Evolutionary conservation across 2,797 vertebrate species (phyloP).

Genomic region (Protosalanx chinensis): DNA sequence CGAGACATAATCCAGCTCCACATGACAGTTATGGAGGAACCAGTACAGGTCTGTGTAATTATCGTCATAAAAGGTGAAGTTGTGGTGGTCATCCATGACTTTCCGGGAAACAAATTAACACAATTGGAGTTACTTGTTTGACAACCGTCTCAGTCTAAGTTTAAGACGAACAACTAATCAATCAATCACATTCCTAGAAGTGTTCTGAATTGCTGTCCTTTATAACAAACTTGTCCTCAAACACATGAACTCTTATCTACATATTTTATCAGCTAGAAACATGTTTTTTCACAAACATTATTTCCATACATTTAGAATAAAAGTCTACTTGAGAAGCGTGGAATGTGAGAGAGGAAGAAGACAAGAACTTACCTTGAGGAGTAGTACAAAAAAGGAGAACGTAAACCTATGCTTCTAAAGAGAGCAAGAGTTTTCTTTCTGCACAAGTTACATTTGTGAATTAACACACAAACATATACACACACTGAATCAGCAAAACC

Average conservation of each 20-base stretch:
- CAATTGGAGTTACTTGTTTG: too few relatives aligned
- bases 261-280: not conserved
- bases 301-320: too few relatives aligned
- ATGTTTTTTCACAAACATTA: too few relatives aligned
- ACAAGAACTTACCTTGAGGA: not conserved
- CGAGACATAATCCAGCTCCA: slow-evolving; percentile 59
- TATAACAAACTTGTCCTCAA: not conserved
- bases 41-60: slow-evolving; percentile 19
- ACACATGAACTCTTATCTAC: not conserved
- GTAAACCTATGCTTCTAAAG: not conserved
- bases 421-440: not conserved
- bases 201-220: not conserved
- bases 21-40: slow-evolving; percentile 45
- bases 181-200: too few relatives aligned
- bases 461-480: not conserved
- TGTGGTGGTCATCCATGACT: slow-evolving; percentile 11
- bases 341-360: not conserved
- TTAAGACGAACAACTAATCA: not conserved
- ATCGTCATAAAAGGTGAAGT: not conserved
- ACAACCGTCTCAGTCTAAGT: not conserved
- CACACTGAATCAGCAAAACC: not conserved
- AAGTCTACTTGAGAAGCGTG: not conserved
- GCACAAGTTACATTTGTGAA: not conserved
- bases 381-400: not conserved
- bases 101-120: not conserved